phyloP scores from a whole-genome alignment of 1,140 invertebrate genomes.

The Macrotrachela quadricornifera region DNA sequence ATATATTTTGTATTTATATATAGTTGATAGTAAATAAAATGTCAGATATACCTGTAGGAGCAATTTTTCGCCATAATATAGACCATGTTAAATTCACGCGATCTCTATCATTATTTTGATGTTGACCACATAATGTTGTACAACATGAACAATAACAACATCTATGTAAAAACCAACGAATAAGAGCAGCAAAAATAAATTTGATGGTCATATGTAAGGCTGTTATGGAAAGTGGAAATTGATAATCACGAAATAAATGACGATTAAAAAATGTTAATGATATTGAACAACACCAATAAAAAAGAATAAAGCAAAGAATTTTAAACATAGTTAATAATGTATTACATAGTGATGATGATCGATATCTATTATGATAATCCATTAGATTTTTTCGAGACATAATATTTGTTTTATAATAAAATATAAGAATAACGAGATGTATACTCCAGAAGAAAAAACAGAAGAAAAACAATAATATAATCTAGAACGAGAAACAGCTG shows the following conservation, averaged over 20 bases:
- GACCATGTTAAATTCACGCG: constrained; percentile 12
- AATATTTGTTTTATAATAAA: no score
- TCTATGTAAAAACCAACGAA: constrained; percentile 34
- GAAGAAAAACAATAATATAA: no score
- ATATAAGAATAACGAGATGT: no score
- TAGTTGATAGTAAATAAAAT: no score
- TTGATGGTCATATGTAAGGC: constrained; percentile 61
- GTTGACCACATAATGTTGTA: neutral
- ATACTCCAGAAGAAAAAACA: no score
- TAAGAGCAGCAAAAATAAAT: constrained; percentile 46
- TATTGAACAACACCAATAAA: constrained; percentile 69
- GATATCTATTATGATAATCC: no score
- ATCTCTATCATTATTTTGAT: constrained; percentile 10
- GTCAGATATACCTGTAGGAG: neutral
- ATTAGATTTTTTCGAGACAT: no score
- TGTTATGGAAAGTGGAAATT: constrained; percentile 59
- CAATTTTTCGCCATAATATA: constrained; percentile 12
- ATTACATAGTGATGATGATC: no score
- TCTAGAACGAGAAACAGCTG: no score
- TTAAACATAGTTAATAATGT: no score
- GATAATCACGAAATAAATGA: constrained; percentile 43
- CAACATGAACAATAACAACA: neutral
- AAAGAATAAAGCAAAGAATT: constrained; percentile 29
- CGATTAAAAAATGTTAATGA: constrained; percentile 75
- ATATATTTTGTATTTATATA: no score